phyloP scores from a whole-genome alignment of 2,888 invertebrate genomes.

The Cantharis flavilabris region DNA sequence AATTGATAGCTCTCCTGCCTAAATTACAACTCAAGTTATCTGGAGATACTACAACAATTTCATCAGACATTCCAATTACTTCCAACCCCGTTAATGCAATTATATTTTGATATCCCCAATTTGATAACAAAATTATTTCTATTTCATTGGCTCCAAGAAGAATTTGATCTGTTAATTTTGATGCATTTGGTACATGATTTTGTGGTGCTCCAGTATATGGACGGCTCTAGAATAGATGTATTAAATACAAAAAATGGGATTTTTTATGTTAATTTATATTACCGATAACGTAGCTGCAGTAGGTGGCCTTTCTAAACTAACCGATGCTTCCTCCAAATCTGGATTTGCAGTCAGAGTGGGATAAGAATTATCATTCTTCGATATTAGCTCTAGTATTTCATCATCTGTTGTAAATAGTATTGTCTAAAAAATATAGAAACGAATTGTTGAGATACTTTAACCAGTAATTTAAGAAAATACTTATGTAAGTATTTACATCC shows the following conservation, averaged over 20 bases:
- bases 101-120: constrained; percentile 66
- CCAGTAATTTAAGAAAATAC: no score
- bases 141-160: constrained; percentile 50
- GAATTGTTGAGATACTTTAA: no score
- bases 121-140: constrained; percentile 63
- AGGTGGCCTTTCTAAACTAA: constrained; percentile 61
- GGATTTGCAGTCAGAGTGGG: constrained; percentile 47
- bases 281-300: constrained; percentile 49
- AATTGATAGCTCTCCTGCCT: constrained; percentile 41
- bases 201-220: constrained; percentile 31
- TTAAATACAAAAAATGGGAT: no score
- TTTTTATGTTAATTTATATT: background rate
- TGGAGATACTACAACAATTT: constrained; percentile 37
- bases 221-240: constrained; percentile 6
- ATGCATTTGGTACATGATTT: background rate
- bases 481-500: no score
- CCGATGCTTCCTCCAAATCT: constrained; percentile 38
- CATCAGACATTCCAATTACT: constrained; percentile 58
- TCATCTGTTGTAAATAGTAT: constrained; percentile 83
- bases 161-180: constrained; percentile 39
- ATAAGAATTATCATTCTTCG: constrained; percentile 58
- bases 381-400: constrained; percentile 67
- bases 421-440: constrained; percentile 62
- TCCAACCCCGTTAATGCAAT: constrained; percentile 65
- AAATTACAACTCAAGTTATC: constrained; percentile 42